Evolutionary conservation across 2,113 vertebrate genomes (phyloP), one percentile per base, ranked within the genome.

Genomic region (Micromys minutus): DNA sequence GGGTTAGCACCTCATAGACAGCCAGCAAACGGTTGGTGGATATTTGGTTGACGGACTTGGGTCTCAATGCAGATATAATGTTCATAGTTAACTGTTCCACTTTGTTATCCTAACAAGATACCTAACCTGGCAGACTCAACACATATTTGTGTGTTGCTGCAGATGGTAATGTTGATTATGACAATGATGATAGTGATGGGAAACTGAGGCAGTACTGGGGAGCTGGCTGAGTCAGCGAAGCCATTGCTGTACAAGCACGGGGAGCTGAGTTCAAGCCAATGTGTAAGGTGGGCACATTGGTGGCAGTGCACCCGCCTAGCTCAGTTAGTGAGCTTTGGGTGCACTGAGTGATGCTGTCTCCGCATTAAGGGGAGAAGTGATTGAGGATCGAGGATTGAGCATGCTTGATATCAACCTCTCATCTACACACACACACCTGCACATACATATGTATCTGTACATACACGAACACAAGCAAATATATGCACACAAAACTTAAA

Each of bases 181-280:
- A 36, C 21, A 13, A 5, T 29, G 34, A 24, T 31, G 34, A 13
- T 31, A 21, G 67, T 57, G 84, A 79, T 22, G 31, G 39, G 26
- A 69, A 83, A 22, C 50, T 75, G 31, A 52, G 8, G 19, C 61
- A 69, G 45, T 31, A 10, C 31, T 36, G 63, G 84, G 42, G 31
- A 36, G 42, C 42, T 50, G 84, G 21, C 84, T 86, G 61, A n/a
- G 63, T 69, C 45, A 22, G 19, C 16, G 63, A 86, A 52, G 31
- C 2, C 11, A 21, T 50, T 24, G 21, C 19, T 24, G 1, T 2
- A 3, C 45, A n/a, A n/a, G 12, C 31, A 3, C 24, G 34, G n/a
- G 47, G 84, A 69, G 31, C 10, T 67, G 61, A 85, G 39, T 36
- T 47, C 31, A 50, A 47, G 5, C 34, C 63, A 7, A 50, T n/a